These are phyloP conservation scores for Anhinga rufa DNA, from an alignment of 2,113 vertebrate genomes.

Conservation along the genomic window DNA sequence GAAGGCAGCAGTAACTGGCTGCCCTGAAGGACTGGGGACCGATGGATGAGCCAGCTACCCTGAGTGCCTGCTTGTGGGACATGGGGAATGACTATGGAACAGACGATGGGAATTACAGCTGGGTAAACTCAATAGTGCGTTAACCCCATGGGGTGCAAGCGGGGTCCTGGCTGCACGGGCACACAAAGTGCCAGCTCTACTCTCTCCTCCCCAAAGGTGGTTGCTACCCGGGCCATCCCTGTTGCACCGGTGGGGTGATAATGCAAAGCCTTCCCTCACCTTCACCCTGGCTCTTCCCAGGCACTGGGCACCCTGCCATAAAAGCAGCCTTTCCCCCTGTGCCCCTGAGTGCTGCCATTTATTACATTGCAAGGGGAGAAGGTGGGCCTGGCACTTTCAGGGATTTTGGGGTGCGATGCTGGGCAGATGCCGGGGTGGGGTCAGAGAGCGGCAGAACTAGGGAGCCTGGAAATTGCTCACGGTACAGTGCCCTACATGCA, in stretches of 20 bases:
- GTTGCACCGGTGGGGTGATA: not conserved
- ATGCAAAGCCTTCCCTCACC: not conserved
- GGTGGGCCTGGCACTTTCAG: not conserved
- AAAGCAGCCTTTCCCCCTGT: not conserved
- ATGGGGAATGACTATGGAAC: not conserved
- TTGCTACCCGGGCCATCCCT: not conserved
- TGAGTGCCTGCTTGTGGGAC: not conserved
- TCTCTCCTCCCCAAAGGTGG: accelerated
- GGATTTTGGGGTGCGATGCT: not conserved
- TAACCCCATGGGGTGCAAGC: accelerated
- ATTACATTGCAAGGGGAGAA: not conserved
- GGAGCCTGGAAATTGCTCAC: not conserved
- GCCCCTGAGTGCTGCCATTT: not conserved
- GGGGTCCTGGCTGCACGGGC: accelerated
- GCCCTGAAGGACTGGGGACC: accelerated
- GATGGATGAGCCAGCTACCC: not conserved
- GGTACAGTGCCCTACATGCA: not conserved
- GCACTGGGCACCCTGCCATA: not conserved
- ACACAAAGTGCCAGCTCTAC: not conserved
- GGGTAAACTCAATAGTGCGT: accelerated
- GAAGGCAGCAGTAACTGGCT: not conserved
- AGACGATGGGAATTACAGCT: not conserved
- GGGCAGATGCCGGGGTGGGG: too few species aligned
- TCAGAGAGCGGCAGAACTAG: not conserved
- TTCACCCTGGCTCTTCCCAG: not conserved